Conservation (phyloP, 2,797 vertebrate genomes). For the Antennarius maculatus region DNA sequence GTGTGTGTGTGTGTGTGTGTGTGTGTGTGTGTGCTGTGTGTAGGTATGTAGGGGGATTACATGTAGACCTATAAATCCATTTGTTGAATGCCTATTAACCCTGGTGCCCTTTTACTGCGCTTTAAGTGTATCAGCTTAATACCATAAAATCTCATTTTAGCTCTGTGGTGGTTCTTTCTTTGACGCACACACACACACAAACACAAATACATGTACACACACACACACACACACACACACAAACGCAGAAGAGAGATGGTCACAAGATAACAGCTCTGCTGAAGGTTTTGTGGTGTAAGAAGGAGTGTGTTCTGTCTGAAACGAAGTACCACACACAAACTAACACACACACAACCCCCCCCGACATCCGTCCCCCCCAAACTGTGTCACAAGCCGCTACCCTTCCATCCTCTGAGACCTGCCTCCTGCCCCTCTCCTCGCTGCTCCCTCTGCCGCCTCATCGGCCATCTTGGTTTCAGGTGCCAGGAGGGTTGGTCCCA, state of each 20-base stretch:
- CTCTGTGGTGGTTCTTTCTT: slow-evolving; percentile 23
- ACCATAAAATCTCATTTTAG: slow-evolving; percentile 61
- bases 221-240: slow-evolving; percentile 14
- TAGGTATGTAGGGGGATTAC: slow-evolving; percentile 54
- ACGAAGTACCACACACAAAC: slow-evolving; percentile 10
- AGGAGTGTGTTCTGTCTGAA: slow-evolving; percentile 28
- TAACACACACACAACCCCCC: neutral
- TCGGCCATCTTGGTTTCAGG: slow-evolving; percentile 63
- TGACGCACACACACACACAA: slow-evolving; percentile 17
- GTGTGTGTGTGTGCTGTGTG: slow-evolving; percentile 26
- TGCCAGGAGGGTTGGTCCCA: slow-evolving; percentile 35
- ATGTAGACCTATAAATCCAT: slow-evolving; percentile 59
- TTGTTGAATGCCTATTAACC: slow-evolving; percentile 73
- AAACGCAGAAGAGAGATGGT: slow-evolving; percentile 22
- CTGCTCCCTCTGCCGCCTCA: slow-evolving; percentile 31
- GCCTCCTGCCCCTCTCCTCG: slow-evolving; percentile 27
- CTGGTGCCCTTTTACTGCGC: slow-evolving; percentile 54
- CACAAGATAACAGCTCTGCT: slow-evolving; percentile 38
- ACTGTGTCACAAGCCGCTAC: slow-evolving; percentile 18
- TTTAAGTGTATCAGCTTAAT: slow-evolving; percentile 61
- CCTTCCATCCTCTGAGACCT: slow-evolving; percentile 17
- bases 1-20: neutral
- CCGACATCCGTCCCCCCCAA: neutral
- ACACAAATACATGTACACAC: too few species aligned
- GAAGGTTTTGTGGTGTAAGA: slow-evolving; percentile 31